Evolutionary conservation across 2,888 invertebrate species (phyloP), one percentile per base, ranked within the genome.

Genomic region (Tubulanus polymorphus): DNA sequence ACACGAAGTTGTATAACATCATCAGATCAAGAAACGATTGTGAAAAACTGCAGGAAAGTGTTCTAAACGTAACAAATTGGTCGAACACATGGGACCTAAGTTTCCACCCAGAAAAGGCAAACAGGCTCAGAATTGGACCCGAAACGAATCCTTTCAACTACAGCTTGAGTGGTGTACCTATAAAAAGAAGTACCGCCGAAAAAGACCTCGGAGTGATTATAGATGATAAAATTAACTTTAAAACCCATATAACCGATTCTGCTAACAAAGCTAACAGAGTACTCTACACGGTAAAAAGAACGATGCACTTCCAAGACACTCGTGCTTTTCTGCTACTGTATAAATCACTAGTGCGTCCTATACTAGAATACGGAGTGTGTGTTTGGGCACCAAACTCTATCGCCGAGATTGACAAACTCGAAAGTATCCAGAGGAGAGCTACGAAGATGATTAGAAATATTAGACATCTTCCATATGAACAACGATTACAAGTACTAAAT

Each of bases 381-480:
- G 15, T 41, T 20, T 41, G 41, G 41, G 18, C 41, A 8, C 41
- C 41, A 8, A 18, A 41, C 41, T 41, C 6, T 5, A 41, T 20
- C 6, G 6, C 6, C 41, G 41, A 41, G 18, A 53, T 48, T 26
- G 28, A 48, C 18, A 29, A 27, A 8, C 15, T 51, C 2, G 54
- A 54, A 30, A 59, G 54, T 32, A 54, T 59, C n/a, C 54, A 54
- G 45, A 35, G 51, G 18, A 23, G 47, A 37, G 54, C 51, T 1
- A 54, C 54, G 8, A 54, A 27, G 30, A 28, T 57, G 48, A 23
- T 51, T 27, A 51, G 37, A 12, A 18, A 27, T 2, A 23, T 54
- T 25, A 50, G 30, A 37, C 29, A 55, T 23, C 23, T 41, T 26
- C 12, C n/a, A 2, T 60, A 53, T 50, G 20, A 37, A 37, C 47